Evolutionary conservation across 2,797 vertebrate species (phyloP), one percentile per base, ranked within the genome.

Genomic region (Alca torda): DNA sequence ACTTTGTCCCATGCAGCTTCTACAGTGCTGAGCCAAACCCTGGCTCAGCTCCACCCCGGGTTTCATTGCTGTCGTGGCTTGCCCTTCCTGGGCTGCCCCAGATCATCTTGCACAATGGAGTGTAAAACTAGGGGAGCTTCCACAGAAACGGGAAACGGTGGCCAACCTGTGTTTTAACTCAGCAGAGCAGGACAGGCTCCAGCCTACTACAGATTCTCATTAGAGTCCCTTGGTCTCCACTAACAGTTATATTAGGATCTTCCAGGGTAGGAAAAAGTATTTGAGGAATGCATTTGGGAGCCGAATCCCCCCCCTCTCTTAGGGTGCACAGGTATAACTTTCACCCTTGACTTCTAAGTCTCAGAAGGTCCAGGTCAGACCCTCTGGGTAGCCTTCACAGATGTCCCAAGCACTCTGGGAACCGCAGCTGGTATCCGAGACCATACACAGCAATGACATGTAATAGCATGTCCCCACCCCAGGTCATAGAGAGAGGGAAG

Each of bases 1-100:
- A 97, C 95, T 97, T 96, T 87, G 90, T 70, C 90, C 94, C 8
- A 0, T 6, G 59, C 53, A 35, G 43, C 60, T 75, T 4, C 56
- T 3, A 26, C 1, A 0, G 60, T 31, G 17, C n/a, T 0, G 14
- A 87, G 94, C 64, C 93, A 87, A 84, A 74, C 30, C 48, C 91
- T 51, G 82, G 56, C 78, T 37, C 68, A 25, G 75, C 91, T 96
- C 93, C 95, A 82, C 87, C 90, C 84, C n/a, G 50, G 12, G 7
- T 59, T 41, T 70, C 84, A 25, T 15, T 89, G 51, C 79, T 78
- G 6, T 11, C 21, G 37, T 26, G 23, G 10, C 41, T 60, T 28
- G 2, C 59, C 31, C 70, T 80, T 31, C 68, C 56, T 10, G 6
- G 13, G 56, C 59, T 79, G 45, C 56, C 31, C 37, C 10, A 3